Evolutionary conservation across 2,113 vertebrate genomes (phyloP).

Genomic region (Nyctibius bracteatus): DNA sequence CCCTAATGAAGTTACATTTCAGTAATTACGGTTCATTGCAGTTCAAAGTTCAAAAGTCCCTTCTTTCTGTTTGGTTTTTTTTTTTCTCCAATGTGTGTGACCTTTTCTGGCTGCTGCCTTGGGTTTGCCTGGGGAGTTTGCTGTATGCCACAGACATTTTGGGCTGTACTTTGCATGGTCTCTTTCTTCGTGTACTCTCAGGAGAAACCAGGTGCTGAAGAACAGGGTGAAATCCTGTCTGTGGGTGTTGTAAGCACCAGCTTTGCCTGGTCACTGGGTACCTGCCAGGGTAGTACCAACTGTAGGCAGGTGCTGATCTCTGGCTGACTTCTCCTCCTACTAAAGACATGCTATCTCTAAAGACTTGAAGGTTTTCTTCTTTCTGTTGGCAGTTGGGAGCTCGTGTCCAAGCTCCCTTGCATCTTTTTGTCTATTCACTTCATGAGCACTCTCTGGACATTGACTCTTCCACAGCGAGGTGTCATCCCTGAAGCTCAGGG

Average conservation of each 20-base stretch:
- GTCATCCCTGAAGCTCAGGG: neutral
- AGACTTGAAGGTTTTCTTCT: neutral
- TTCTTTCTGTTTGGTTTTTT: neutral
- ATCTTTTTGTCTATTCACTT: neutral
- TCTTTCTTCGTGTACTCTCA: neutral
- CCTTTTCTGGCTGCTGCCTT: neutral
- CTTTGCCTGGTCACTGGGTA: neutral
- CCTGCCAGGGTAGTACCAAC: neutral
- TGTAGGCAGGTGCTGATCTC: neutral
- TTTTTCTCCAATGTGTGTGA: accelerated
- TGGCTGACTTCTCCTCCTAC: neutral
- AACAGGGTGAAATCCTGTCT: neutral
- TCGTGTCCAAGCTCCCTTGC: neutral
- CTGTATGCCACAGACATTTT: neutral
- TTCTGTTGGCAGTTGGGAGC: neutral
- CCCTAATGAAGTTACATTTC: neutral
- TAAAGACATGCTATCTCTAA: neutral
- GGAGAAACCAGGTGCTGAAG: neutral
- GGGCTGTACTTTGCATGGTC: neutral
- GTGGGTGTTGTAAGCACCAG: neutral
- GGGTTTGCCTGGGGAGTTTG: neutral
- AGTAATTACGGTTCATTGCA: neutral
- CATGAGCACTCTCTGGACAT: neutral
- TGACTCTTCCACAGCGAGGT: neutral
- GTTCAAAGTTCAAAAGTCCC: neutral